Evolutionary conservation across 2,888 invertebrate genomes (phyloP).

Genomic region (Athripsodes cinereus): DNA sequence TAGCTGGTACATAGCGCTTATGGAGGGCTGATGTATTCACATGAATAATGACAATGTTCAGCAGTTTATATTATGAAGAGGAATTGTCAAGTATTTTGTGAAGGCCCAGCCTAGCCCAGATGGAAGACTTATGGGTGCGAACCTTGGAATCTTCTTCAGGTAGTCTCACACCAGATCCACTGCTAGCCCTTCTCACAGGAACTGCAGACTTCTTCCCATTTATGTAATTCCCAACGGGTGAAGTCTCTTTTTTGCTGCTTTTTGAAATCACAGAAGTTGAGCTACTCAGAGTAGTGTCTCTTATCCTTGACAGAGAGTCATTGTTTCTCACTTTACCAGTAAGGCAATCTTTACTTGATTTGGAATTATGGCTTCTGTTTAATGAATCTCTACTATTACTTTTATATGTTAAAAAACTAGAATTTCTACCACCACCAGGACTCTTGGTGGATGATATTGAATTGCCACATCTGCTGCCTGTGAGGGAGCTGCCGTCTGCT

Average conservation of each 20-base stretch:
- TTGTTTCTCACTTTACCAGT: constrained; percentile 47
- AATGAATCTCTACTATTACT: constrained; percentile 21
- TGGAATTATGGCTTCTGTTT: constrained; percentile 32
- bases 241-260: constrained; percentile 26
- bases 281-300: constrained; percentile 30
- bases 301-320: constrained; percentile 44
- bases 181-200: constrained; percentile 34
- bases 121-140: constrained; percentile 61
- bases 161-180: constrained; percentile 39
- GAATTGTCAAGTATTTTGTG: constrained; percentile 51
- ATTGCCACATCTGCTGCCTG: constrained; percentile 34
- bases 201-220: constrained; percentile 29
- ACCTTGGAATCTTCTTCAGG: constrained; percentile 56
- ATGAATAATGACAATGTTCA: neutral
- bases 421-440: constrained; percentile 31
- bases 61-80: constrained; percentile 33
- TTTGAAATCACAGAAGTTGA: constrained; percentile 23
- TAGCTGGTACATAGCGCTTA: constrained; percentile 6
- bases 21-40: constrained; percentile 21
- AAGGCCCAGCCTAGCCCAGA: constrained; percentile 63
- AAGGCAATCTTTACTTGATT: constrained; percentile 45
- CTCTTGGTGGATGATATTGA: constrained; percentile 35
- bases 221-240: constrained; percentile 28
- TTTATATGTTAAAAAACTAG: constrained; percentile 34
- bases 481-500: constrained; percentile 31